Conservation (phyloP, 2,888 invertebrate species). For the Malachius bipustulatus region DNA sequence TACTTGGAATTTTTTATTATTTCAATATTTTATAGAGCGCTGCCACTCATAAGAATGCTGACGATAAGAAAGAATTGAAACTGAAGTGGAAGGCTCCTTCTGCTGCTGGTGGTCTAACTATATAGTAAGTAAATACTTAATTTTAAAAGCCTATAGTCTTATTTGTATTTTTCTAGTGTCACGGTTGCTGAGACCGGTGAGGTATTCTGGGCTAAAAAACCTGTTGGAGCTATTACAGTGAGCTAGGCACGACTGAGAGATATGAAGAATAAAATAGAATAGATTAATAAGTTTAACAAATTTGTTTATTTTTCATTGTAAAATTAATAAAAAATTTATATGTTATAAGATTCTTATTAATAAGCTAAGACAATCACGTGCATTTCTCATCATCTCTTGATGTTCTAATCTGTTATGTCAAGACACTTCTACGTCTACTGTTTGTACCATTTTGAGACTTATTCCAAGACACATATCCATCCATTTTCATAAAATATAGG, state of each 20-base stretch:
- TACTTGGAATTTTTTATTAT: too few species aligned
- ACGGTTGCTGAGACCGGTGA: constrained; percentile 59
- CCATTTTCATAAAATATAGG: background rate
- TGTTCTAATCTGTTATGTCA: too few species aligned
- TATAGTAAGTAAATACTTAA: constrained; percentile 42
- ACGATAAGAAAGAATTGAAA: constrained; percentile 43
- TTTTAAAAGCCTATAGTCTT: constrained; percentile 4
- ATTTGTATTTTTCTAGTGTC: constrained; percentile 41
- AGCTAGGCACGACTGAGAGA: too few species aligned
- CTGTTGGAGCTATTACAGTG: constrained; percentile 50
- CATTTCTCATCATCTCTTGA: too few species aligned
- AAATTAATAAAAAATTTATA: too few species aligned
- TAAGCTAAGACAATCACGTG: too few species aligned
- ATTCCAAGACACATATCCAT: background rate
- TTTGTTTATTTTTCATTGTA: too few species aligned
- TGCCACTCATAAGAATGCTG: constrained; percentile 56
- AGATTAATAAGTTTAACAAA: too few species aligned
- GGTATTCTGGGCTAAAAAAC: constrained; percentile 58
- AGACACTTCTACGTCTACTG: too few species aligned
- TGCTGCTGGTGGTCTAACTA: constrained; percentile 46
- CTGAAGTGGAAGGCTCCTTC: constrained; percentile 56
- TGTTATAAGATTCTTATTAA: too few species aligned
- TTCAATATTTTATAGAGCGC: constrained; percentile 43
- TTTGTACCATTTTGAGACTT: too few species aligned
- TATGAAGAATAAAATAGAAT: too few species aligned